These are phyloP conservation scores for Trachurus trachurus DNA, from an alignment of 2,797 vertebrate genomes.

Conservation along the genomic window DNA sequence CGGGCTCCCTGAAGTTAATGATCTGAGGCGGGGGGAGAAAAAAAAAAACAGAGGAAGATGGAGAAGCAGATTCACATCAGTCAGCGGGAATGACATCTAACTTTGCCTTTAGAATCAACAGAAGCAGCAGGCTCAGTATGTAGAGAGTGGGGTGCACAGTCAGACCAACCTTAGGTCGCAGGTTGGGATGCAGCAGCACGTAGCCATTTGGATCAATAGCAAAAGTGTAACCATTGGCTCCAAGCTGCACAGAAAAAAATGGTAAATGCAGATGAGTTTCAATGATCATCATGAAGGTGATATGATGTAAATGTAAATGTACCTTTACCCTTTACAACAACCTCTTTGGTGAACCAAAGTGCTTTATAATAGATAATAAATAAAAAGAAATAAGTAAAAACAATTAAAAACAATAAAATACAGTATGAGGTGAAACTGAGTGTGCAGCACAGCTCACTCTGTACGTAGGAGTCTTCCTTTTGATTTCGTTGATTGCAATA, in stretches of 20 bases:
- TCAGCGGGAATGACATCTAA: conserved; percentile 18
- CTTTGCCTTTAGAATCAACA: conserved; percentile 7
- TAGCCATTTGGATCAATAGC: conserved; percentile 98
- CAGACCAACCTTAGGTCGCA: conserved; percentile 92
- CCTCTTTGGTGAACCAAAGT: no score
- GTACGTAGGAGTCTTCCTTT: conserved; percentile 95
- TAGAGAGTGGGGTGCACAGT: neutral
- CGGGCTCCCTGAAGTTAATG: conserved; percentile 95
- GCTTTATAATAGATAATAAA: no score
- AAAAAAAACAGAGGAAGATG: conserved; percentile 13
- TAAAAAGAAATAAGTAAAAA: no score
- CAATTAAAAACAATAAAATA: no score
- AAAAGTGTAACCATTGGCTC: conserved; percentile 96
- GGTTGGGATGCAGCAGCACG: conserved; percentile 95
- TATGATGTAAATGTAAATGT: no score
- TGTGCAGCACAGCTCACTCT: conserved; percentile 84
- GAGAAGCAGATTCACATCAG: conserved; percentile 9
- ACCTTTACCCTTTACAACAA: no score
- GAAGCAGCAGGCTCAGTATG: neutral
- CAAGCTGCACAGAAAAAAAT: conserved; percentile 79
- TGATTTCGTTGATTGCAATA: conserved; percentile 96
- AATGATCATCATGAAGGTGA: neutral
- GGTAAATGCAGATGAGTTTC: neutral
- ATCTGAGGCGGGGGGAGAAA: conserved; percentile 83
- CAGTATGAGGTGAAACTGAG: neutral